A percentile compares a stretch with the other conserved stretches of the same genome.
These are phyloP conservation scores for Calcarius lapponicus DNA, from an alignment of 2,797 vertebrate genomes.

Conservation along the genomic window DNA sequence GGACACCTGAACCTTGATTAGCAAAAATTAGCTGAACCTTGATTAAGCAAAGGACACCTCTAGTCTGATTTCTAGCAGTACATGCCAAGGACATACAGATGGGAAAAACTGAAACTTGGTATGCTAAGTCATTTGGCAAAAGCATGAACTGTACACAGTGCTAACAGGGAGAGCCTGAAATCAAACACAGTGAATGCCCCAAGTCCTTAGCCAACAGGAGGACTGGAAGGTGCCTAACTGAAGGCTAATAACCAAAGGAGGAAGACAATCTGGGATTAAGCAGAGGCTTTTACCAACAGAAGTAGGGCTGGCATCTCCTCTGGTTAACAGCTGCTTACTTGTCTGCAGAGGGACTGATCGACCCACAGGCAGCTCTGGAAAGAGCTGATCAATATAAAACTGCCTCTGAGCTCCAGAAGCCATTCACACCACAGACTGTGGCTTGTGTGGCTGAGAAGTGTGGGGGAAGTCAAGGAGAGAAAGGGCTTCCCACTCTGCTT, in stretches of 20 bases:
- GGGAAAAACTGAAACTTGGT: not conserved
- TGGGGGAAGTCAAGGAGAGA: fast-evolving
- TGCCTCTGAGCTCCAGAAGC: not conserved
- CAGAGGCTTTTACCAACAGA: not conserved
- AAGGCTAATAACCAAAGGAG: not conserved
- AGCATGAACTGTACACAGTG: fast-evolving
- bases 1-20: not conserved
- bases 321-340: not conserved
- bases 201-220: not conserved
- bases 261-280: not conserved
- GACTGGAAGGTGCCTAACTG: not conserved
- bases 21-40: not conserved
- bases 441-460: fast-evolving
- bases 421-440: fast-evolving
- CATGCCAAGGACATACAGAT: not conserved
- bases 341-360: fast-evolving
- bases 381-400: fast-evolving
- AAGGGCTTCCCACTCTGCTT: not conserved
- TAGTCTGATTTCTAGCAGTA: not conserved
- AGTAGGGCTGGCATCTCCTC: not conserved
- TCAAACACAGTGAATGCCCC: fast-evolving
- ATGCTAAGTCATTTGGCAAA: not conserved
- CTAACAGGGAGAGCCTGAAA: not conserved
- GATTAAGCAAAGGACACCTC: not conserved
- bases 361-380: not conserved